phyloP scores from a whole-genome alignment of 2,113 vertebrate genomes.

The Chionomys nivalis region DNA sequence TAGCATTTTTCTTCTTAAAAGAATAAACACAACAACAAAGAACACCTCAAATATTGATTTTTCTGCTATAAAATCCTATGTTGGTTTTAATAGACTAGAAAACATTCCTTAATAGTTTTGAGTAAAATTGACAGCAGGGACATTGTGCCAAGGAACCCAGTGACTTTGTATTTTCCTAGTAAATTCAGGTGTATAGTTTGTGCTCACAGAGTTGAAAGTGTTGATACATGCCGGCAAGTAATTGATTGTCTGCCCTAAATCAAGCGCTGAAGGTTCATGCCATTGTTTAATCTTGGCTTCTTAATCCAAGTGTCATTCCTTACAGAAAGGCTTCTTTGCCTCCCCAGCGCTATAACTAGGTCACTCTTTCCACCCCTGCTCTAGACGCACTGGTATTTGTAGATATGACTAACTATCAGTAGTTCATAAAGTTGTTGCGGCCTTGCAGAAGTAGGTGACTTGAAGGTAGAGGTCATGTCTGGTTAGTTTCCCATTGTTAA shows the following conservation, averaged over 20 bases:
- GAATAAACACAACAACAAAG: background rate
- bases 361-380: background rate
- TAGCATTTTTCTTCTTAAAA: background rate
- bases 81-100: conserved; percentile 43
- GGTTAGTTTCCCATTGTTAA: background rate
- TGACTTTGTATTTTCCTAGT: background rate
- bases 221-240: background rate
- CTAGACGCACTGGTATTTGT: background rate
- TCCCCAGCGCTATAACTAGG: background rate
- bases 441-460: conserved; percentile 1
- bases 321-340: background rate
- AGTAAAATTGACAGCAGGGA: conserved; percentile 47
- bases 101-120: background rate
- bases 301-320: background rate
- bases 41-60: background rate
- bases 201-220: background rate
- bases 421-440: background rate
- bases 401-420: background rate
- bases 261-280: conserved; percentile 12
- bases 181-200: background rate
- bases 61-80: background rate
- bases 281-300: background rate
- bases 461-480: background rate
- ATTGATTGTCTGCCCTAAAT: conserved; percentile 24
- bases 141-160: background rate